These are phyloP conservation scores for Dryomyza anilis DNA, from an alignment of 2,888 invertebrate species.

Conservation along the genomic window DNA sequence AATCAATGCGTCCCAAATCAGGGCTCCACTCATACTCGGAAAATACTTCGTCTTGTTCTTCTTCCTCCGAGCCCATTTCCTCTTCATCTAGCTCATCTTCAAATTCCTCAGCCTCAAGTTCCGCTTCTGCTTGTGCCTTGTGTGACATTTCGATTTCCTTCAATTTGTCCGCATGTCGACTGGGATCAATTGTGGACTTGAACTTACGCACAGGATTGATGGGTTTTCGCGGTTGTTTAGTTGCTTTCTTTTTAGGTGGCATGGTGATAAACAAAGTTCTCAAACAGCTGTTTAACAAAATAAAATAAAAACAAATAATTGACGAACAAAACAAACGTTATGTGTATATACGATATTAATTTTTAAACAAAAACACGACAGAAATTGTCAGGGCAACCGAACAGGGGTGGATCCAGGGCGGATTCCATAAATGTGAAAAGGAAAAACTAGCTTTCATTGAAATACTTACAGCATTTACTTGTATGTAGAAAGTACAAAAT, in stretches of 20 bases:
- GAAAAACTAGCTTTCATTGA: not conserved
- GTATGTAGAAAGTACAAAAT: too few species aligned
- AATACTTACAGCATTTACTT: too few species aligned
- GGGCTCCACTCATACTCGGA: constrained; percentile 44
- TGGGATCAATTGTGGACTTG: constrained; percentile 34
- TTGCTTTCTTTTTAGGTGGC: constrained; percentile 5
- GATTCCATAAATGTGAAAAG: not conserved
- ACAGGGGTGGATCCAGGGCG: not conserved
- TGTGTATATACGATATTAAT: not conserved
- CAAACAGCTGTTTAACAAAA: not conserved
- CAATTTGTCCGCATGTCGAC: constrained; percentile 38
- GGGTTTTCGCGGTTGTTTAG: not conserved
- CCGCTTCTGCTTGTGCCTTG: not conserved
- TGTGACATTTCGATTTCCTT: constrained; percentile 41
- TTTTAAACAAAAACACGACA: constrained; percentile 2
- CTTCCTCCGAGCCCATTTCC: constrained; percentile 37
- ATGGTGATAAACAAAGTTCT: not conserved
- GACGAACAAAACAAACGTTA: not conserved
- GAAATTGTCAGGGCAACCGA: not conserved
- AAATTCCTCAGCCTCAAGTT: constrained; percentile 17
- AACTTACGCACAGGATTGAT: not conserved
- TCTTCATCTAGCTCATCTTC: constrained; percentile 25
- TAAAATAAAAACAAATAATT: not conserved
- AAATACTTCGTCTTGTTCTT: constrained; percentile 34
- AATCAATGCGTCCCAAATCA: constrained; percentile 52